A percentile compares a stretch with the other conserved stretches of the same genome.
Evolutionary conservation across 2,113 vertebrate genomes (phyloP).

Genomic region (Athene cunicularia): DNA sequence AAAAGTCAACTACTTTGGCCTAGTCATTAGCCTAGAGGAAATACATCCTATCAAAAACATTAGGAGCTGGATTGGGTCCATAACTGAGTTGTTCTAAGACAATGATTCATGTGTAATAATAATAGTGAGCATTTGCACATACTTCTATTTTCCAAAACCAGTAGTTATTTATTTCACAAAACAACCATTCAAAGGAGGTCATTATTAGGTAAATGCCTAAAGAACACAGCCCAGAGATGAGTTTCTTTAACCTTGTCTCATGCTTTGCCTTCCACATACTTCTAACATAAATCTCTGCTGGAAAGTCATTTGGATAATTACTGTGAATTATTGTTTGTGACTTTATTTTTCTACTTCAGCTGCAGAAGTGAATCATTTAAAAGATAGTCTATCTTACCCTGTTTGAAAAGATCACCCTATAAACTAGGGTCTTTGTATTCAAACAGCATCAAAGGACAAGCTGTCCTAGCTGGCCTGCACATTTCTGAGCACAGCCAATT

Average conservation of each 20-base stretch:
- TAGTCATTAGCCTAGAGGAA: not conserved
- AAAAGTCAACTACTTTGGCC: not conserved
- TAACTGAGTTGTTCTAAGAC: not conserved
- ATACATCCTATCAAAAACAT: not conserved
- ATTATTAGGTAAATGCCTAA: not conserved
- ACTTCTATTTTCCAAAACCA: not conserved
- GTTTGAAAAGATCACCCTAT: not conserved
- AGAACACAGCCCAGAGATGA: not conserved
- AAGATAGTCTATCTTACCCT: not conserved
- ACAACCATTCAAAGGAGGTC: not conserved
- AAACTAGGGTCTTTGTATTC: not conserved
- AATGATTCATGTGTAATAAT: not conserved
- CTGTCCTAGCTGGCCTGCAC: not conserved
- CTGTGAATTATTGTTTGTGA: not conserved
- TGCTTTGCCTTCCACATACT: not conserved
- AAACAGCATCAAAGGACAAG: not conserved
- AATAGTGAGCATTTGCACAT: not conserved
- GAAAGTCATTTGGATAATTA: slow-evolving; percentile 11
- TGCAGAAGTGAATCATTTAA: not conserved
- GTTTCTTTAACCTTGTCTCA: not conserved
- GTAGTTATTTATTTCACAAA: not conserved
- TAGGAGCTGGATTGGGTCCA: not conserved
- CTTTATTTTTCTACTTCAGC: not conserved
- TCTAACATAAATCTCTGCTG: not conserved
- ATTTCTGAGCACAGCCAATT: not conserved